Percentiles rank a stretch among this genome's conserved stretches.
phyloP scores from a whole-genome alignment of 35 echinoderm and acorn worm genomes.

The Hemicentrotus pulcherrimus region DNA sequence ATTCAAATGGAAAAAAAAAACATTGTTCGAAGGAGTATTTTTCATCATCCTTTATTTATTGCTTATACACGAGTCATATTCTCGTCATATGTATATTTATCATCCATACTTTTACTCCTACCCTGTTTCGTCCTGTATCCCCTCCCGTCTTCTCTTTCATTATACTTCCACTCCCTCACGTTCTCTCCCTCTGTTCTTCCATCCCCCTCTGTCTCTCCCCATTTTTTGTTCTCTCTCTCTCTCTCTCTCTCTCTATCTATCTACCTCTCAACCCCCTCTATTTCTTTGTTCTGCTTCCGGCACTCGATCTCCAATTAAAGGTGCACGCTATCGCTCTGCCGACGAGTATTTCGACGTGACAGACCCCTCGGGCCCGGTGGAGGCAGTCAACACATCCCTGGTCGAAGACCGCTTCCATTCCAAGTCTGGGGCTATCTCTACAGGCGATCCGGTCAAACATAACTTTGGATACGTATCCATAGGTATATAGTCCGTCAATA shows the following conservation, averaged over 20 bases:
- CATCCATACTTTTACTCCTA: neutral
- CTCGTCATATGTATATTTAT: no score
- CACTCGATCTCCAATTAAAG: neutral
- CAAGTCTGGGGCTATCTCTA: slow-evolving; percentile 59
- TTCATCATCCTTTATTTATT: no score
- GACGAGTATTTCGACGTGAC: slow-evolving; percentile 82
- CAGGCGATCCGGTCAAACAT: slow-evolving; percentile 25
- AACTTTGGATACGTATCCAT: slow-evolving; percentile 76
- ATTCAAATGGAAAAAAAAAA: no score
- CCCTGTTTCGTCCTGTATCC: neutral
- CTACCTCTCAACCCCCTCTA: neutral
- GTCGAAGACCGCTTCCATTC: slow-evolving; percentile 60
- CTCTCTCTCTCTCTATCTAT: neutral
- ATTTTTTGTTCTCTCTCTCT: neutral
- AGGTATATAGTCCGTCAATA: slow-evolving; percentile 47
- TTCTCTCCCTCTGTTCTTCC: neutral
- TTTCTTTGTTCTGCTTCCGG: neutral
- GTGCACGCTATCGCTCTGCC: slow-evolving; percentile 66
- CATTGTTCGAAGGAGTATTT: no score
- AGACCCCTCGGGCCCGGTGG: slow-evolving; percentile 52
- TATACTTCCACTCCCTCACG: neutral
- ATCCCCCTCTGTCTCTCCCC: neutral
- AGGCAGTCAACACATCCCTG: slow-evolving; percentile 47
- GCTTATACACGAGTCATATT: no score
- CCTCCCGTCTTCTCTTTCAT: no score